Conservation (phyloP, 2,113 vertebrate species). For the Dendropsophus ebraccatus region DNA sequence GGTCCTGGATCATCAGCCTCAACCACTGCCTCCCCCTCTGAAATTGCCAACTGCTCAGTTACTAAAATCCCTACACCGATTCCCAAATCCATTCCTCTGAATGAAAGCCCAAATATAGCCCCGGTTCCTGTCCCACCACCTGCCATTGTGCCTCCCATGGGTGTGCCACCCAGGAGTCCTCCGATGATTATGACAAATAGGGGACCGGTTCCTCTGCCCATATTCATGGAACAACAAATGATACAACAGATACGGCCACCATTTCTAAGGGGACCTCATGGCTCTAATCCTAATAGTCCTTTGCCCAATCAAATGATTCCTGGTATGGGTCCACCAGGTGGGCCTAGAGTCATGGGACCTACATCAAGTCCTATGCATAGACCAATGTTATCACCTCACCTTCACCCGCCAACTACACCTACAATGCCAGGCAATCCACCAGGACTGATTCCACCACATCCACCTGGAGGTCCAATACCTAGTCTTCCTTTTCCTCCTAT, state of each 20-base stretch:
- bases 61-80: constrained; percentile 95
- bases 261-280: constrained; percentile 86
- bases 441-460: constrained; percentile 85
- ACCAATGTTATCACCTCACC: constrained; percentile 89
- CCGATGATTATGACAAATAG: constrained; percentile 98
- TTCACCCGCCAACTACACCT: constrained; percentile 85
- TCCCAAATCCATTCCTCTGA: constrained; percentile 82
- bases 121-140: constrained; percentile 85
- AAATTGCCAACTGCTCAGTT: constrained; percentile 84
- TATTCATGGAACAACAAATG: constrained; percentile 99
- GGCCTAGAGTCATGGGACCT: constrained; percentile 84
- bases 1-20: constrained; percentile 83
- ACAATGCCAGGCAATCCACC: constrained; percentile 86
- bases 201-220: constrained; percentile 92
- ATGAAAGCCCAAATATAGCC: constrained; percentile 86
- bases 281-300: constrained; percentile 89
- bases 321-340: constrained; percentile 86
- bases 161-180: constrained; percentile 89
- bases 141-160: constrained; percentile 84
- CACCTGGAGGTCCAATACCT: constrained; percentile 84
- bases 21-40: constrained; percentile 88
- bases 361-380: constrained; percentile 95
- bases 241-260: constrained; percentile 95
- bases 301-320: constrained; percentile 93
- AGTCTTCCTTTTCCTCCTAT: constrained; percentile 90